phyloP scores from a whole-genome alignment of 2,797 vertebrate genomes.

The Enteromius radiatus region DNA sequence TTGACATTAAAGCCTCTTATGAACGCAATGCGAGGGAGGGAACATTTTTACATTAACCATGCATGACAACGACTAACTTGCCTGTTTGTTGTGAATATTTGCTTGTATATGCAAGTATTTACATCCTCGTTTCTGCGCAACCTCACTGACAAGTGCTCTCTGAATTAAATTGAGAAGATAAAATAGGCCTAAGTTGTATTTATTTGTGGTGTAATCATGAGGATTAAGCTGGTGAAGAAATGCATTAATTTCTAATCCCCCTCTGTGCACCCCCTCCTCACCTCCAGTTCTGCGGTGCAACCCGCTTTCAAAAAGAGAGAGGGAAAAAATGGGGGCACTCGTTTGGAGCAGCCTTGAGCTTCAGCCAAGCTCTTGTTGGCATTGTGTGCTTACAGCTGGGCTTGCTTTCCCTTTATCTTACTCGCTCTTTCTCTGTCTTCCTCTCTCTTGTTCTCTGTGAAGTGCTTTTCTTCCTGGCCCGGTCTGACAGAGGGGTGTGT shows the following conservation, averaged over 20 bases:
- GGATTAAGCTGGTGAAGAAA: slow-evolving; percentile 85
- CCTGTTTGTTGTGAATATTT: slow-evolving; percentile 59
- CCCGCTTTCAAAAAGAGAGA: slow-evolving; percentile 75
- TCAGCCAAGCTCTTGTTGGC: slow-evolving; percentile 84
- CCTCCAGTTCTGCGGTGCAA: slow-evolving; percentile 74
- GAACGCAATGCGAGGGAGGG: neutral
- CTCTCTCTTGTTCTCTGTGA: slow-evolving; percentile 68
- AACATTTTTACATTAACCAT: slow-evolving; percentile 33
- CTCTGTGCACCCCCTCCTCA: slow-evolving; percentile 31
- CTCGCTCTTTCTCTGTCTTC: slow-evolving; percentile 68
- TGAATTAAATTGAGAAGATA: slow-evolving; percentile 73
- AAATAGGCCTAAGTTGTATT: slow-evolving; percentile 82
- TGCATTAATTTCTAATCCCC: slow-evolving; percentile 85
- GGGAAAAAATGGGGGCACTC: slow-evolving; percentile 77
- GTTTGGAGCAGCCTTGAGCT: slow-evolving; percentile 86
- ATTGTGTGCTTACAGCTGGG: slow-evolving; percentile 89
- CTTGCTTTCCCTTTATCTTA: slow-evolving; percentile 69
- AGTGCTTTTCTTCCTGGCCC: slow-evolving; percentile 70
- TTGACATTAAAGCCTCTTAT: slow-evolving; percentile 35
- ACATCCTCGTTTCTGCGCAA: slow-evolving; percentile 58
- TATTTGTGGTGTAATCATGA: slow-evolving; percentile 90
- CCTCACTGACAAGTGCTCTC: slow-evolving; percentile 74
- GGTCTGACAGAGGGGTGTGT: slow-evolving; percentile 58
- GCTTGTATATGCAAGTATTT: slow-evolving; percentile 53
- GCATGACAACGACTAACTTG: slow-evolving; percentile 24